Conservation (phyloP, 2,113 vertebrate genomes). For the Prochilodus magdalenae region DNA sequence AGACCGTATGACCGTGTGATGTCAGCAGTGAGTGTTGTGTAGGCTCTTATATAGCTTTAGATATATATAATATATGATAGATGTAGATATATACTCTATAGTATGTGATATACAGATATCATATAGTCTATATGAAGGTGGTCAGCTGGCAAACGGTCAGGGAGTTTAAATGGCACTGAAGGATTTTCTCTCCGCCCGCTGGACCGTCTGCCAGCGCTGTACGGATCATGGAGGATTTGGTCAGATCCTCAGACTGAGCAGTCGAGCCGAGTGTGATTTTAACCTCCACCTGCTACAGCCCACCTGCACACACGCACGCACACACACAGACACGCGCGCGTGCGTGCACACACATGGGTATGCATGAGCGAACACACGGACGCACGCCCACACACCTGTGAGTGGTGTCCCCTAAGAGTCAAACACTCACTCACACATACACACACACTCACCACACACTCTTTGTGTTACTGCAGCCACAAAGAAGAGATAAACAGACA, state of each 20-base stretch:
- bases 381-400: neutral
- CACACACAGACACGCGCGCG: slow-evolving; percentile 20
- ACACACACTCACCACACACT: neutral
- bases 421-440: slow-evolving; percentile 25
- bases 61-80: too few species aligned
- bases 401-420: neutral
- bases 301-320: slow-evolving; percentile 47
- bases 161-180: slow-evolving; percentile 6
- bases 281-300: slow-evolving; percentile 61
- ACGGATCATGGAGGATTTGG: slow-evolving; percentile 50
- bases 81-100: too few species aligned
- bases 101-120: too few species aligned
- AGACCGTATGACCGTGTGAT: too few species aligned
- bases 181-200: slow-evolving; percentile 6
- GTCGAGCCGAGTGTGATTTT: slow-evolving; percentile 59
- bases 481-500: neutral
- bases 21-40: too few species aligned
- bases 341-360: slow-evolving; percentile 15
- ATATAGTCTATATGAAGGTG: too few species aligned
- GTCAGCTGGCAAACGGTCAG: neutral
- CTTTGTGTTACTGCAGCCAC: neutral
- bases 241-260: slow-evolving; percentile 35
- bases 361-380: neutral
- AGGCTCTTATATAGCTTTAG: too few species aligned
- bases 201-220: slow-evolving; percentile 36